These are phyloP conservation scores for Anthopleura xanthogrammica DNA, from an alignment of 92 coral and sea anemone genomes.

Conservation along the genomic window DNA sequence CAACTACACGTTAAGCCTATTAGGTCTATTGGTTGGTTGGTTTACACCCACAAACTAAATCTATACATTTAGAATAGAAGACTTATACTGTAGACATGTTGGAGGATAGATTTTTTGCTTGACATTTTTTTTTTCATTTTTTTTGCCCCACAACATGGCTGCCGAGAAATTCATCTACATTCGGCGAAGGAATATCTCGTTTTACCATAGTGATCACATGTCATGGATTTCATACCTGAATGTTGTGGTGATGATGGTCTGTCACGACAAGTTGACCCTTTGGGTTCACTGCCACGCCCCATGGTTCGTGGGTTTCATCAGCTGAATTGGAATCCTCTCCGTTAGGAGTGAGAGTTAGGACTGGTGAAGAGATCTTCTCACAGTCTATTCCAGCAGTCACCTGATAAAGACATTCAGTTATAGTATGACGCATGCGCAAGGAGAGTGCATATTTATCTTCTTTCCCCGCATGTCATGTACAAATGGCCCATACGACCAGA, in stretches of 20 bases:
- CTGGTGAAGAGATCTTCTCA: conserved; percentile 68
- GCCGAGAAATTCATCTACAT: background rate
- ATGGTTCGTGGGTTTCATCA: conserved; percentile 77
- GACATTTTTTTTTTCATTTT: no score
- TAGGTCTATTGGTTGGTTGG: no score
- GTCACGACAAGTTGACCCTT: conserved; percentile 67
- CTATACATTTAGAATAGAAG: no score
- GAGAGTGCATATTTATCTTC: no score
- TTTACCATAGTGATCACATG: background rate
- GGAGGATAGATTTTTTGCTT: no score
- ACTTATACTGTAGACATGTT: no score
- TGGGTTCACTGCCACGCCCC: conserved; percentile 80
- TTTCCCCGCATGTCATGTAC: no score
- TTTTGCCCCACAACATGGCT: background rate
- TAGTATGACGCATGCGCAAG: background rate
- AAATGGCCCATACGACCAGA: no score
- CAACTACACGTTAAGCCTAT: no score
- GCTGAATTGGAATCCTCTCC: conserved; percentile 35
- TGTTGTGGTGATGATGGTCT: conserved; percentile 74
- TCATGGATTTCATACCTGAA: conserved; percentile 45
- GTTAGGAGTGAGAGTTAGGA: conserved; percentile 55
- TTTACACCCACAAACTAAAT: no score
- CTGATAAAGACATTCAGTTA: conserved; percentile 17
- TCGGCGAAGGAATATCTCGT: background rate
- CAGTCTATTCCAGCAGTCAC: conserved; percentile 85